Percentiles rank a stretch among this genome's conserved stretches.
Evolutionary conservation across 2,888 invertebrate species (phyloP).

Genomic region (Lithophane socia): DNA sequence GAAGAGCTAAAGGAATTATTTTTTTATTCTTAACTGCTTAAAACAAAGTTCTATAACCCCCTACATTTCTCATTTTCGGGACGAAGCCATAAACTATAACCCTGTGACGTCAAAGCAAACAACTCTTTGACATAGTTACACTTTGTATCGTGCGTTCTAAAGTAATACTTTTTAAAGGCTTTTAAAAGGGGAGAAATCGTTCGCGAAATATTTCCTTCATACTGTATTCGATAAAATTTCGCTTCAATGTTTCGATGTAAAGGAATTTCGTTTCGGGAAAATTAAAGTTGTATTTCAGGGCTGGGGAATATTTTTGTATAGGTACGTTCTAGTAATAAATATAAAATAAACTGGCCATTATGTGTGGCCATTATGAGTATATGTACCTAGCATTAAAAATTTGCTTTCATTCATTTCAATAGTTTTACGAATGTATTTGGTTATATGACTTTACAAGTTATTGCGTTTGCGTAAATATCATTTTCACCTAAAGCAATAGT

Average conservation of each 20-base stretch:
- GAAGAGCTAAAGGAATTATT: background rate
- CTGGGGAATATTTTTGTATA: constrained; percentile 27
- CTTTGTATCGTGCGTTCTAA: constrained; percentile 34
- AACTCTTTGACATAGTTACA: constrained; percentile 39
- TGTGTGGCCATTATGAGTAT: no score
- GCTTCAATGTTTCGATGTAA: constrained; percentile 46
- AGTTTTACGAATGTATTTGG: no score
- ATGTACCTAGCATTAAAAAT: no score
- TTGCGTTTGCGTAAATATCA: no score
- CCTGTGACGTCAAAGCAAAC: constrained; percentile 28
- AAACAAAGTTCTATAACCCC: no score
- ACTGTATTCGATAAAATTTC: constrained; percentile 54
- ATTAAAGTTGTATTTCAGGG: constrained; percentile 34
- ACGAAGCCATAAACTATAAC: constrained; percentile 26
- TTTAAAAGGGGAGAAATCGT: constrained; percentile 57
- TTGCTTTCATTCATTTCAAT: no score
- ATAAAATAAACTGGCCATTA: no score
- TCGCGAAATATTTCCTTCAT: constrained; percentile 58
- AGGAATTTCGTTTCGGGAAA: constrained; percentile 47
- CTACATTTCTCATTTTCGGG: background rate
- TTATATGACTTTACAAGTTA: no score
- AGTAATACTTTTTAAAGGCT: constrained; percentile 53
- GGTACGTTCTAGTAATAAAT: background rate
- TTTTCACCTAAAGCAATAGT: no score
- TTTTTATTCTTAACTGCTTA: background rate